phyloP scores from a whole-genome alignment of 2,797 vertebrate species.

The Peromyscus eremicus region DNA sequence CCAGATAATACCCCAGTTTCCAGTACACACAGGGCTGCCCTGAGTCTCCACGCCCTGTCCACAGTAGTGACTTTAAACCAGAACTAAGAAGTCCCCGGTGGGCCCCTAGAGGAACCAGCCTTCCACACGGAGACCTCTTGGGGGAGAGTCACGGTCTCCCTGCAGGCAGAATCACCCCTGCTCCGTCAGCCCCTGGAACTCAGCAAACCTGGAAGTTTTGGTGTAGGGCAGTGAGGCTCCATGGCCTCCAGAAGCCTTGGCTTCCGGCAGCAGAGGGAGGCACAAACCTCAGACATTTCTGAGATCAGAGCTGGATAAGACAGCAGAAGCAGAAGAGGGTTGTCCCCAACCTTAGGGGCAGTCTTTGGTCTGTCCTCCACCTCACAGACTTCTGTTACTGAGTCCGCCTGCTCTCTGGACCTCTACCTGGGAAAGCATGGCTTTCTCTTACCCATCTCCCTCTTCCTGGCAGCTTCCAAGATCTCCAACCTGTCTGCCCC shows the following conservation, averaged over 20 bases:
- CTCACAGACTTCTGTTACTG: not conserved
- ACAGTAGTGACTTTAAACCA: not conserved
- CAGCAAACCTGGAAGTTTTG: no score
- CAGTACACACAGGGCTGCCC: not conserved
- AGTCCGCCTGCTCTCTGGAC: not conserved
- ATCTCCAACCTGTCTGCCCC: not conserved
- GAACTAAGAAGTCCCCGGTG: not conserved
- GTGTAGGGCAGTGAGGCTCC: not conserved
- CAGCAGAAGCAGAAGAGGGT: not conserved
- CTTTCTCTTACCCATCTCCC: not conserved
- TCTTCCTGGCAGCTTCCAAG: not conserved
- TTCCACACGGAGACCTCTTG: not conserved
- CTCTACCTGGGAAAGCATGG: not conserved
- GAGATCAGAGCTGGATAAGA: not conserved
- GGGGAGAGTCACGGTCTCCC: not conserved
- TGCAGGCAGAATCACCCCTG: not conserved
- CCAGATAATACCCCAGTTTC: not conserved
- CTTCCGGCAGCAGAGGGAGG: not conserved
- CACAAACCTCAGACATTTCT: not conserved
- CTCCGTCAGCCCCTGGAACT: not conserved
- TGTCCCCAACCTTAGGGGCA: not conserved
- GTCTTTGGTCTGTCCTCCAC: not conserved
- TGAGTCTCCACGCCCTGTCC: not conserved
- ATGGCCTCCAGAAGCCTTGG: not conserved
- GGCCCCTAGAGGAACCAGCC: not conserved